Conservation (phyloP, 2,888 invertebrate genomes). For the Noctuana brunneofusca region DNA sequence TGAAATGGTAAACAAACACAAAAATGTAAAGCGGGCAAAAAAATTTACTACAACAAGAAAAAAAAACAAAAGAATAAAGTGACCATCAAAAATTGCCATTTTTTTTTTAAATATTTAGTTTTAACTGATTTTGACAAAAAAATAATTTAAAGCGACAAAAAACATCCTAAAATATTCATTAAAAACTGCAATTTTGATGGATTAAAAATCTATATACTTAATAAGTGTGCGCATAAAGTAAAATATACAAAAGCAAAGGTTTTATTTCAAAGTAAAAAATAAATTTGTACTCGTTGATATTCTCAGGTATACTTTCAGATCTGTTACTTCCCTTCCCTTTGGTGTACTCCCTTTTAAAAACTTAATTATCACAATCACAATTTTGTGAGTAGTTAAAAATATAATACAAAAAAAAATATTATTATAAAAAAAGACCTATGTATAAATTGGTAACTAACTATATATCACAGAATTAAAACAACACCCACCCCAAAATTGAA, state of each 20-base stretch:
- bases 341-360: slow-evolving; percentile 16
- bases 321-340: slow-evolving; percentile 24
- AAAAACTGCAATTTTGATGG: slow-evolving; percentile 1
- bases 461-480: slow-evolving; percentile 1
- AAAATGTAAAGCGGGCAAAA: slow-evolving; percentile 40
- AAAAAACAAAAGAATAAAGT: neutral
- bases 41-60: slow-evolving; percentile 27
- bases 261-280: slow-evolving; percentile 33
- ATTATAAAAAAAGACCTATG: neutral
- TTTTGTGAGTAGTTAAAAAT: neutral
- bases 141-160: neutral
- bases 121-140: neutral
- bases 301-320: too few relatives aligned
- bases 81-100: neutral
- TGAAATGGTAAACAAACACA: slow-evolving; percentile 76
- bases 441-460: neutral
- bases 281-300: slow-evolving; percentile 14
- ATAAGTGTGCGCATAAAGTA: neutral
- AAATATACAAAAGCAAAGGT: slow-evolving; percentile 10
- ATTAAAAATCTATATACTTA: neutral
- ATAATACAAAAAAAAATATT: neutral
- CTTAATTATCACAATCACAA: neutral
- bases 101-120: too few relatives aligned
- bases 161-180: neutral
- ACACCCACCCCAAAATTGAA: neutral